Evolutionary conservation across 2,113 vertebrate genomes (phyloP).

Genomic region (Cephalopterus ornatus): DNA sequence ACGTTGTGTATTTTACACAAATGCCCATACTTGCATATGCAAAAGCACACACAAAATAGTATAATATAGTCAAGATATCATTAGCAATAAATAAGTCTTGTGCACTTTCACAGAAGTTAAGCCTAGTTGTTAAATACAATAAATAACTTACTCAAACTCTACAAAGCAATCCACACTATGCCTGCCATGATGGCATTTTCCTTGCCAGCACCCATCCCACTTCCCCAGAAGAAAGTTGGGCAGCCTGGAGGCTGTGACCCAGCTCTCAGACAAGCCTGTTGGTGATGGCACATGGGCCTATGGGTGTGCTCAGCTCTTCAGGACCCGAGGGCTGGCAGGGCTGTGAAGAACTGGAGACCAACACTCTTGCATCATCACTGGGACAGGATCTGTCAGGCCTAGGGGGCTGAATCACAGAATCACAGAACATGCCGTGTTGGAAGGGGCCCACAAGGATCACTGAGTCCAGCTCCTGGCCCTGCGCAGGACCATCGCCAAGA

Average conservation of each 20-base stretch:
- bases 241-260: rapidly evolving
- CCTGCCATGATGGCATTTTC: not conserved
- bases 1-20: not conserved
- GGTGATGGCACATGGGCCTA: rapidly evolving
- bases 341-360: not conserved
- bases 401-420: not conserved
- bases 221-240: rapidly evolving
- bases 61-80: not conserved
- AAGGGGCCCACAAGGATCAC: not conserved
- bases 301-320: rapidly evolving
- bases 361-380: rapidly evolving
- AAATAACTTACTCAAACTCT: not conserved
- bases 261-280: rapidly evolving
- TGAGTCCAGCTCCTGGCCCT: not conserved
- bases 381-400: not conserved
- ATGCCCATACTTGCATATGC: not conserved
- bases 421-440: not conserved
- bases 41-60: not conserved
- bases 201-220: rapidly evolving
- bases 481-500: not conserved
- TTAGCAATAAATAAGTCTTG: not conserved
- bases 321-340: not conserved
- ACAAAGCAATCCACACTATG: not conserved
- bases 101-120: not conserved
- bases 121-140: not conserved